Evolutionary conservation across 2,113 vertebrate genomes (phyloP).

Genomic region (Regulus satrapa): DNA sequence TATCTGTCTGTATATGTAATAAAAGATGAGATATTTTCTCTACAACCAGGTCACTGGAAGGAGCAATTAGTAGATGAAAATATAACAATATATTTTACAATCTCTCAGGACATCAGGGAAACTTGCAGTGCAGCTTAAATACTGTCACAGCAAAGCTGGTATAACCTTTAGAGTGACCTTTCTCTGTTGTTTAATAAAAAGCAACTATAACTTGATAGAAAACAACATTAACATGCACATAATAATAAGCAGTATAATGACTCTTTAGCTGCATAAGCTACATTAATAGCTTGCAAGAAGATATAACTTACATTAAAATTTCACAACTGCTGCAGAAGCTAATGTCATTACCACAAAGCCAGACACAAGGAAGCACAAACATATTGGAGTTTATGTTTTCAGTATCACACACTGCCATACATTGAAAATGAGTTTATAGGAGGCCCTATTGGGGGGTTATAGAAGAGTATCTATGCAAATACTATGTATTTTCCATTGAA

Average conservation of each 20-base stretch:
- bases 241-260: conserved; percentile 3
- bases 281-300: not conserved
- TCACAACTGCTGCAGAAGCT: not conserved
- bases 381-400: not conserved
- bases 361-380: not conserved
- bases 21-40: not conserved
- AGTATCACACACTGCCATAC: not conserved
- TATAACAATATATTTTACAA: not conserved
- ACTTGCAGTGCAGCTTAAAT: not conserved
- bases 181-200: conserved; percentile 12
- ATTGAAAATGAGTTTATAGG: not conserved
- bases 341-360: not conserved
- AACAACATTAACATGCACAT: conserved; percentile 24
- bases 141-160: not conserved
- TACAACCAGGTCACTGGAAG: not conserved
- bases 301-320: not conserved
- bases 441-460: not conserved
- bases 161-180: conserved; percentile 25
- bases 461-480: not conserved
- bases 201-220: not conserved
- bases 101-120: not conserved
- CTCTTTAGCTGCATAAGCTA: not conserved
- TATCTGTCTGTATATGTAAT: not conserved
- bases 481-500: not conserved
- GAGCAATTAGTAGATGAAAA: conserved; percentile 30